These are phyloP conservation scores for Odiellus spinosus DNA, from an alignment of 2,888 invertebrate species.

Conservation along the genomic window DNA sequence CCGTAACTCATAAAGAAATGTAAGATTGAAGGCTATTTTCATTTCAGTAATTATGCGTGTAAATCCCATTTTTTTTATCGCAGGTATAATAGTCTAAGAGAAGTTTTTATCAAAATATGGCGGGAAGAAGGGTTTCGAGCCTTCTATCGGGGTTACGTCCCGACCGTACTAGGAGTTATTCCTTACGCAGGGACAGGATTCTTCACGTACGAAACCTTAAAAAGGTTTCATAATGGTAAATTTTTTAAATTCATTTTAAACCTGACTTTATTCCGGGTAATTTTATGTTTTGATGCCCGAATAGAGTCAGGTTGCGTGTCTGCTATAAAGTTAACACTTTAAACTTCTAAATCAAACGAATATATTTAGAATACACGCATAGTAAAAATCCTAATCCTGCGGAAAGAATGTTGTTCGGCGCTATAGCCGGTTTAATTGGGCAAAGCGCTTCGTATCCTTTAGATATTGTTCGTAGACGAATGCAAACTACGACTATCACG, in stretches of 20 bases:
- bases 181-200: constrained; percentile 96
- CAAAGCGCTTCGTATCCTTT: constrained; percentile 93
- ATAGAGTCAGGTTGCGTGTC: no score
- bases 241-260: no score
- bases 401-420: constrained; percentile 63
- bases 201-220: constrained; percentile 89
- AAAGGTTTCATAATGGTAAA: constrained; percentile 31
- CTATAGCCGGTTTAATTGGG: constrained; percentile 76
- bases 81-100: constrained; percentile 20
- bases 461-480: constrained; percentile 67
- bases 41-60: neutral
- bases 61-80: neutral
- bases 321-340: no score
- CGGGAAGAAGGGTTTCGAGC: constrained; percentile 56
- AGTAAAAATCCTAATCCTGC: constrained; percentile 38
- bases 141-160: constrained; percentile 70
- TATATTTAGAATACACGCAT: constrained; percentile 16
- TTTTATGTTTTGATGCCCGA: no score
- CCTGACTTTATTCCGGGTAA: no score
- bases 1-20: constrained; percentile 66
- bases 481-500: constrained; percentile 46
- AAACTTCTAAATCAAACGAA: no score
- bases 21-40: constrained; percentile 34
- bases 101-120: constrained; percentile 45
- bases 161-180: constrained; percentile 82